These are phyloP conservation scores for Craseonycteris thonglongyai DNA, from an alignment of 2,113 vertebrate species.

Conservation along the genomic window DNA sequence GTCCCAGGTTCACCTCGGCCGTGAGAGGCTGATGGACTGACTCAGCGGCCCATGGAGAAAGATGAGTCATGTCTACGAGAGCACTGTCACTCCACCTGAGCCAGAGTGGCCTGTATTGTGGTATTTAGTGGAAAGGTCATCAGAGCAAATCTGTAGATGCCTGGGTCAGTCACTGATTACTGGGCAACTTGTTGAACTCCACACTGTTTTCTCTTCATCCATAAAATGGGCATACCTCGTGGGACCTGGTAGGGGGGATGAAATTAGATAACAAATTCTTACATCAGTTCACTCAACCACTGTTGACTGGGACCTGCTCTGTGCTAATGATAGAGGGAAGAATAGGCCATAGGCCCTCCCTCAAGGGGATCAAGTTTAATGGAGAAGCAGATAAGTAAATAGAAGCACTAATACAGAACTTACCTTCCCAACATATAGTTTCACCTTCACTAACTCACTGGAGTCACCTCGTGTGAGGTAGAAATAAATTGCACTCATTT, in stretches of 20 bases:
- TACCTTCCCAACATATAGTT: not conserved
- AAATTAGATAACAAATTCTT: not conserved
- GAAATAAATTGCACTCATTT: not conserved
- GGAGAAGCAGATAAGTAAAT: not conserved
- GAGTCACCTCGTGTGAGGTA: not conserved
- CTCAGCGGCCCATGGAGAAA: not conserved
- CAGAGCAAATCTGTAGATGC: not conserved
- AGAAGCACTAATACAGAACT: not conserved
- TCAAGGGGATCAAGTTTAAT: not conserved
- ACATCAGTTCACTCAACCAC: not conserved
- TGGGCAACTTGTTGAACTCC: not conserved
- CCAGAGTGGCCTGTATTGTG: not conserved
- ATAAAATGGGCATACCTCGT: not conserved
- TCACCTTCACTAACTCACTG: not conserved
- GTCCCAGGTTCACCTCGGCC: not conserved
- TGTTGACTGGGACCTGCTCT: not conserved
- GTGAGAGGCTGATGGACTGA: not conserved
- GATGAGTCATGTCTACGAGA: not conserved
- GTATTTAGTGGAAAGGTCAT: conserved; percentile 39
- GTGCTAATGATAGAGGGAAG: not conserved
- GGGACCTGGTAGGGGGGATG: not conserved
- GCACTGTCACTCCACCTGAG: not conserved
- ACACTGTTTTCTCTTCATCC: not conserved
- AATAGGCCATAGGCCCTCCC: not conserved
- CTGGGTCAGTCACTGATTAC: not conserved